Base-by-base conservation (phyloP, 2,888 invertebrate genomes). In the Hedychridium roseum region DNA sequence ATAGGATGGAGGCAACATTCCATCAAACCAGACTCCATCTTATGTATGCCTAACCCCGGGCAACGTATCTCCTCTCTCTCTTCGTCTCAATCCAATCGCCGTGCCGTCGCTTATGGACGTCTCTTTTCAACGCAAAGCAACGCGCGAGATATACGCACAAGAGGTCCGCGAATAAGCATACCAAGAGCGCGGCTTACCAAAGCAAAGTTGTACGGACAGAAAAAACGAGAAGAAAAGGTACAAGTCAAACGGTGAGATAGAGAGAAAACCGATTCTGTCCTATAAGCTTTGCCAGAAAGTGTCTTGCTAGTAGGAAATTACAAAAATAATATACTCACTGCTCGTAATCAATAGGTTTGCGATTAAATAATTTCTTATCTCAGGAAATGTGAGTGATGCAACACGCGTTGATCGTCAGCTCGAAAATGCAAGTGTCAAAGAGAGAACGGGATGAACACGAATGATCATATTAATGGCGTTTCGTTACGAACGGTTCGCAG, bases 11-110 rank as follows among this genome's bases (percentile, higher is more conserved):
- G 72, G 74, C 74, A 72, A 68, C 77, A 77, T 77, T 78, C 77
- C 76, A 77, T 78, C 77, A 77, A 77, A 75, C 71, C 75, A 76
- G 76, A 74, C 75, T 74, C 74, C 77, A 77, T 76, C 76, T 78
- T 71, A 70, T 64, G 61, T 66, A 66, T 64, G 64, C 68, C 62
- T 68, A 68, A 65, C 68, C 72, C 57, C 66, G 51, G 65, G 70
- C 70, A 59, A 67, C 64, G 58, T 56, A 62, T 66, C 66, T 64
- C 57, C 44, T 44, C 56, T 30, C 54, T 23, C 56, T 46, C 43
- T 30, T 37, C 48, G 40, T 50, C 50, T 53, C 52, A 39, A 54
- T 43, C 58, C 42, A 51, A 47, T 39, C 54, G 20, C n/a, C 18
- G 12, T 21, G 37, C 18, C 28, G 14, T 18, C 40, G 9, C 28